Base-by-base conservation (phyloP, 2,797 vertebrate species). In the Adrianichthys oophorus region DNA sequence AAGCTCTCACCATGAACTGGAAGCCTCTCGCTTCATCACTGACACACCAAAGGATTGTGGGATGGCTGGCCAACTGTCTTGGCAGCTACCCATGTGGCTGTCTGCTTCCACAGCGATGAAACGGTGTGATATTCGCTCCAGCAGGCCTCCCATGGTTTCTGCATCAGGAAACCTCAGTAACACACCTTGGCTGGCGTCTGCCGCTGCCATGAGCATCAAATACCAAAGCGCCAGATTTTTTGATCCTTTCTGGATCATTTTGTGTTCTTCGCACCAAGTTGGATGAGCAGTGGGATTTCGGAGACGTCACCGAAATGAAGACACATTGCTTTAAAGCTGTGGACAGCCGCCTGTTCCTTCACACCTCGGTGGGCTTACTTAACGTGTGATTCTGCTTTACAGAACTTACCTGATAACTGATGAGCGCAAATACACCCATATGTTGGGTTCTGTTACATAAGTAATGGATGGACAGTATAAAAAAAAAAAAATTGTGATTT, bases 91-190 rank as follows among this genome's bases (percentile, higher is more conserved):
- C 53, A 65, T 10, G 67, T 62, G 76, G 65, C 84, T 85, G 84
- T 84, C 84, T 79, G 81, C 82, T 66, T 90, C 90, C 87, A 85
- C 88, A 85, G 88, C 88, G 90, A 94, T 93, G 93, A 91, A 91
- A 85, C 84, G 89, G 89, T 92, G 90, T 92, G 90, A 93, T 93
- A 90, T 92, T 90, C 85, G 84, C 87, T 91, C 87, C 88, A 90
- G 88, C 88, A 83, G 79, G 79, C 68, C 77, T 78, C 78, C 87
- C 84, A 4, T 60, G 82, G 82, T 90, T 82, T 72, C 83, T 73
- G 79, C 66, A 69, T 82, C 80, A 88, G 74, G 85, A 84, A 85
- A 88, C 90, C 87, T 84, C 88, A 87, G 91, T 90, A 91, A 87
- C 84, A 87, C 77, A 86, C 79, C 91, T 90, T 92, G 93, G 92